A percentile compares a stretch with the other conserved stretches of the same genome.
phyloP scores from a whole-genome alignment of 2,113 vertebrate species.

The Menura novaehollandiae region DNA sequence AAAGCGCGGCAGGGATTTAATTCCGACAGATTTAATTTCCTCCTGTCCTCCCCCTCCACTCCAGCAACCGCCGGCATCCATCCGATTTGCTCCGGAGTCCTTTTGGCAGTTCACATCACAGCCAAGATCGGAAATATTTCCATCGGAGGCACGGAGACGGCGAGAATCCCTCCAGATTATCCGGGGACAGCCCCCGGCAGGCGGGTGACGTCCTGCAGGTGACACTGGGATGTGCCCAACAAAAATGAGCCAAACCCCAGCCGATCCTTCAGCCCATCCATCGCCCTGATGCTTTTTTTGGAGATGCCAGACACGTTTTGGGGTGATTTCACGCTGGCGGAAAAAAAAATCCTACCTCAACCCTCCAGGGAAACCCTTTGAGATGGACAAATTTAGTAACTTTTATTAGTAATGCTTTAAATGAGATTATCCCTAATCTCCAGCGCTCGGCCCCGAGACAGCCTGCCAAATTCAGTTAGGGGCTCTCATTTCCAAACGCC shows the following conservation, averaged over 20 bases:
- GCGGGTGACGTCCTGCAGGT: neutral
- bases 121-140: slow-evolving; percentile 20
- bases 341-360: neutral
- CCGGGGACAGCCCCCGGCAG: neutral
- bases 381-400: neutral
- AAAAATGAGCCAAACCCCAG: accelerated
- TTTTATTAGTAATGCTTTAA: neutral
- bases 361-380: neutral
- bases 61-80: neutral
- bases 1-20: neutral
- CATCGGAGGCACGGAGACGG: slow-evolving; percentile 33
- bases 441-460: neutral
- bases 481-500: accelerated
- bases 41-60: neutral
- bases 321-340: neutral
- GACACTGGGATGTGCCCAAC: accelerated
- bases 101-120: slow-evolving; percentile 38
- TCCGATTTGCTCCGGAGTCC: neutral
- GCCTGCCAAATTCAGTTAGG: neutral
- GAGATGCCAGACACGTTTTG: neutral
- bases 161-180: neutral
- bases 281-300: neutral
- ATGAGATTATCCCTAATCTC: neutral
- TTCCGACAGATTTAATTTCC: neutral
- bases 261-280: neutral